Evolutionary conservation across 1,140 invertebrate species (phyloP).

Genomic region (silkworm (Bombyx mori)): ASM3026992v2 NC_085115.1:933001-933500

Average conservation of each 20-base stretch:
- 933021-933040: too few relatives aligned
- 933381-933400: too few relatives aligned
- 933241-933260: too few relatives aligned
- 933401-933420: too few relatives aligned
- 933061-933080: constrained; percentile 6
- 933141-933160: constrained; percentile 83
- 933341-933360: too few relatives aligned
- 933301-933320: background rate
- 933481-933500: too few relatives aligned
- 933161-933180: constrained; percentile 84
- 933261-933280: too few relatives aligned
- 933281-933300: too few relatives aligned
- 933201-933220: constrained; percentile 75
- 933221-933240: background rate
- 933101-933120: constrained; percentile 73
- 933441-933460: too few relatives aligned
- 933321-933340: background rate
- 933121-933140: constrained; percentile 83
- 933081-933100: constrained; percentile 77
- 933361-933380: too few relatives aligned
- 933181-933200: constrained; percentile 81
- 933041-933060: background rate
- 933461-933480: too few relatives aligned
- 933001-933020: background rate
- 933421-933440: too few relatives aligned